phyloP scores from a whole-genome alignment of 2,113 vertebrate species.

The Austrofundulus limnaeus region DNA sequence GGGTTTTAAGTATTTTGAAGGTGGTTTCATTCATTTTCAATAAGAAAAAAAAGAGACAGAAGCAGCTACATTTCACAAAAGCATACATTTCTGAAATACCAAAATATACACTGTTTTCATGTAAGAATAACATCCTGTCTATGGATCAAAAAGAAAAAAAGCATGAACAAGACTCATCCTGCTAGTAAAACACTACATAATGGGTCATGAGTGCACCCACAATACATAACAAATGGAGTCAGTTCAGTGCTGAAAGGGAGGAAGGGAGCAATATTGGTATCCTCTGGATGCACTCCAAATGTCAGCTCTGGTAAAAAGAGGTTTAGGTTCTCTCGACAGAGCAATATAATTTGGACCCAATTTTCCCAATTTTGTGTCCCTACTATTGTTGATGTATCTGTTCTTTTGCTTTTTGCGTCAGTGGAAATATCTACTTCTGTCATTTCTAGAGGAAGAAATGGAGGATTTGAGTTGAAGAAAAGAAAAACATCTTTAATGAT shows the following conservation, averaged over 20 bases:
- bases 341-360: constrained; percentile 62
- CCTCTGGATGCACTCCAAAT: constrained; percentile 64
- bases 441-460: constrained; percentile 47
- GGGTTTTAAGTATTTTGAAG: no score
- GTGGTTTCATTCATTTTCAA: no score
- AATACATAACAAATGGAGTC: constrained; percentile 56
- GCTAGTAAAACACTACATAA: constrained; percentile 34
- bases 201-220: constrained; percentile 39
- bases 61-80: no score
- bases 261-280: constrained; percentile 53
- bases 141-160: constrained; percentile 18
- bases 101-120: no score
- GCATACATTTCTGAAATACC: no score
- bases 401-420: constrained; percentile 59
- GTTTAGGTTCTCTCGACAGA: constrained; percentile 59
- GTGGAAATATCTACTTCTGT: constrained; percentile 68
- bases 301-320: constrained; percentile 64
- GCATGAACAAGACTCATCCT: constrained; percentile 8
- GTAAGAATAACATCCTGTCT: neutral
- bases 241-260: constrained; percentile 43
- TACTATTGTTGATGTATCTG: constrained; percentile 58
- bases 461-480: constrained; percentile 68
- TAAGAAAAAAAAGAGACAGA: no score
- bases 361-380: constrained; percentile 62
- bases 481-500: constrained; percentile 58